Evolutionary conservation across 2,888 invertebrate genomes (phyloP), one percentile per base, ranked within the genome.

Genomic region (Polyommatus iphigenia): DNA sequence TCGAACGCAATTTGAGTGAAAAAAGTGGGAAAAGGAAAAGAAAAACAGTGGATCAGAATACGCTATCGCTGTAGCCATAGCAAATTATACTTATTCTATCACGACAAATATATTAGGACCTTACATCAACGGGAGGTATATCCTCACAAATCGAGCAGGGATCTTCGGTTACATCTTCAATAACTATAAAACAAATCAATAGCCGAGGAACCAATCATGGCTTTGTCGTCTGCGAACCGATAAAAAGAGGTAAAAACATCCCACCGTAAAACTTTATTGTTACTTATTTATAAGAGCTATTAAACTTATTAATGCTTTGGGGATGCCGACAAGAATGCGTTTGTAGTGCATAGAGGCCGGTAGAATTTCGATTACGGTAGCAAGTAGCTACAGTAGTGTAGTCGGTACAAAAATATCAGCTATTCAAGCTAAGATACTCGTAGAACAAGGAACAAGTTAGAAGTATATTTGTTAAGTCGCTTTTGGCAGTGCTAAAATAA

Each of bases 121-220:
- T 46, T 46, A 46, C 46, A 46, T 13, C 13, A 13, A 6, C 20
- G 10, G 72, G 77, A 75, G 76, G 29, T 24, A 67, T 78, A 77
- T 85, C 85, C 82, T 80, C 57, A 71, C 20, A 71, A 83, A 76
- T 79, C 82, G 72, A 79, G 77, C 80, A 62, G 78, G 80, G 80
- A 83, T 84, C 83, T 83, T 81, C 85, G 85, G 84, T 86, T 88
- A 89, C 86, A 83, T 79, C 80, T 80, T 83, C 83, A 88, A 91
- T 92, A 91, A 91, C 88, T 86, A 87, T 92, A 91, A 92, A 92
- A 87, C 87, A 91, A 82, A 82, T 82, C 81, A 82, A 82, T 82
- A 82, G 79, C 76, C 78, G 77, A 81, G 80, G 81, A 82, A 82
- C 82, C 82, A 83, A 83, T 83, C 81, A 81, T 81, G 78, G 78